These are phyloP conservation scores for Monodelphis domestica DNA, from an alignment of 2,797 vertebrate genomes.

Conservation along the genomic window DNA sequence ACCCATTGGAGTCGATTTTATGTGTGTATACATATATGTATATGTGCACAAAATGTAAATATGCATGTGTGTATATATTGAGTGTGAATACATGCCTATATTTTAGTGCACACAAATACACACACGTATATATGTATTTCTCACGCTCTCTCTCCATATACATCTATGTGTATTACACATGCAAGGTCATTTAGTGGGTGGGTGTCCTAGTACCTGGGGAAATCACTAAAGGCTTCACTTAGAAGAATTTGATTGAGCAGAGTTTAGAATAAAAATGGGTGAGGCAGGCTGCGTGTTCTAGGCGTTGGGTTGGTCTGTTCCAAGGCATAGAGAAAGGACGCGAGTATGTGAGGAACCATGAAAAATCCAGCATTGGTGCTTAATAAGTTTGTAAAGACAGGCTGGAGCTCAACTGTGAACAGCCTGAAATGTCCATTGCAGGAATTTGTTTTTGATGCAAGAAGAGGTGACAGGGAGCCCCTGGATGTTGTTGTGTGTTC, in stretches of 20 bases:
- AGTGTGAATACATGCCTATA: no score
- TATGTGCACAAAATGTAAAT: no score
- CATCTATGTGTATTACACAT: no score
- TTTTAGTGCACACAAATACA: neutral
- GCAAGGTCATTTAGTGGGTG: neutral
- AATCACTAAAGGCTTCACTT: neutral
- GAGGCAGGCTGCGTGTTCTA: neutral
- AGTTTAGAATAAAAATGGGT: neutral
- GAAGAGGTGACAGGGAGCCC: neutral
- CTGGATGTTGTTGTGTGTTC: neutral
- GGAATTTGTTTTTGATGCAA: neutral
- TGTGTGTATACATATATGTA: no score
- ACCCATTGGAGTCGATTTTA: neutral
- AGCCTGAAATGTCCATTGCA: neutral
- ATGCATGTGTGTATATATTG: no score
- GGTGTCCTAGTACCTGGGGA: neutral
- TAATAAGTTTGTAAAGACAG: neutral
- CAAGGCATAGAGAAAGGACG: neutral
- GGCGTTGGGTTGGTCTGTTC: neutral
- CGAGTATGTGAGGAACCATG: neutral
- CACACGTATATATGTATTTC: no score
- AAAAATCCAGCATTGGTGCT: neutral
- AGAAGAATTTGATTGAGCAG: neutral
- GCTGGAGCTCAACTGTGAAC: neutral
- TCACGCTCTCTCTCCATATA: neutral